Conservation (phyloP, 2,797 vertebrate species). For the Pseudotriccus pelzelni region DNA sequence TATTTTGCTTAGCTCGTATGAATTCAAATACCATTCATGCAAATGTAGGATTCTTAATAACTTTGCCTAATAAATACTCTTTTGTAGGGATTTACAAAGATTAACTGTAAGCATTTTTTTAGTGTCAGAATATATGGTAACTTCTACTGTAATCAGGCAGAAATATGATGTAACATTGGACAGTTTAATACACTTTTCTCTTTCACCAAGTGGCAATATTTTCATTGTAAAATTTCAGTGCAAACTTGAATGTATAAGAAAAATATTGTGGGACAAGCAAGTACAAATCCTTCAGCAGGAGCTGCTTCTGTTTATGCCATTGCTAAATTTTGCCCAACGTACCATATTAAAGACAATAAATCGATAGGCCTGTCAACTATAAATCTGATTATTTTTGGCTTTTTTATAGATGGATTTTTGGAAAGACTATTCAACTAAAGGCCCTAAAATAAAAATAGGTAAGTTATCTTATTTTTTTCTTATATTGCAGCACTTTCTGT, state of each 20-base stretch:
- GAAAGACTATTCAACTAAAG: slow-evolving; percentile 81
- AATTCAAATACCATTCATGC: background rate
- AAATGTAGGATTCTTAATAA: background rate
- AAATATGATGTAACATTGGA: background rate
- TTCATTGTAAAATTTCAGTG: background rate
- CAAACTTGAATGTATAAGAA: background rate
- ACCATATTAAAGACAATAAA: background rate
- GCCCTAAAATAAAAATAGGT: slow-evolving; percentile 67
- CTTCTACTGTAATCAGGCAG: background rate
- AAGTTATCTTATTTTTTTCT: background rate
- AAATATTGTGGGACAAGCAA: background rate
- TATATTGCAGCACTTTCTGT: background rate
- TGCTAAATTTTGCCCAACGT: background rate
- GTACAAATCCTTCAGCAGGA: background rate
- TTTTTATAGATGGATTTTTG: slow-evolving; percentile 85
- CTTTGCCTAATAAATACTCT: background rate
- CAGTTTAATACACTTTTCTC: background rate
- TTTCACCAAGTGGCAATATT: background rate
- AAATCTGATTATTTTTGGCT: background rate
- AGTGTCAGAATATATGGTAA: background rate
- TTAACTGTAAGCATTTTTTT: background rate
- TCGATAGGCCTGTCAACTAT: background rate
- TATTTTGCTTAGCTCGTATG: background rate
- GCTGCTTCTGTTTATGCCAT: background rate
- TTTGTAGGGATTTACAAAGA: background rate